These are phyloP conservation scores for Ciconia stormi DNA, from an alignment of 2,113 vertebrate genomes.

Conservation along the genomic window DNA sequence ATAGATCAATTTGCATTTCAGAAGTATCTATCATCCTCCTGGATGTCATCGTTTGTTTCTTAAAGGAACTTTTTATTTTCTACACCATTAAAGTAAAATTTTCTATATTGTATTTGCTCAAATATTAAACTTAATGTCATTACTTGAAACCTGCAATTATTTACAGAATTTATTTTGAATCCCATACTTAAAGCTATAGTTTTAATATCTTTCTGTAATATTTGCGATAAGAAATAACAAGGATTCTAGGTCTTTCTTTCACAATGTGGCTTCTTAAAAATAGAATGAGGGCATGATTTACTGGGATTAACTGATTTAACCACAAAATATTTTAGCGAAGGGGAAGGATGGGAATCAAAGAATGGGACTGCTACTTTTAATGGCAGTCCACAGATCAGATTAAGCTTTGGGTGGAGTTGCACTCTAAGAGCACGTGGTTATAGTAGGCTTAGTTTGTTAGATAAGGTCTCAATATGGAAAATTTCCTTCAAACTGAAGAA, in stretches of 20 bases:
- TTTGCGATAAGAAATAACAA: not conserved
- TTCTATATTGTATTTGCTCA: not conserved
- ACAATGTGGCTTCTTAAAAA: not conserved
- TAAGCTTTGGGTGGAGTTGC: not conserved
- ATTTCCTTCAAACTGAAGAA: not conserved
- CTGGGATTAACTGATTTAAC: not conserved
- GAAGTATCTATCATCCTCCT: not conserved
- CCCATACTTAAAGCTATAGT: not conserved
- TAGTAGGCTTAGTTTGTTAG: not conserved
- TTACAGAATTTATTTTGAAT: not conserved
- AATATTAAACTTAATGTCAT: not conserved
- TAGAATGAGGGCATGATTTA: not conserved
- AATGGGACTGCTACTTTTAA: not conserved
- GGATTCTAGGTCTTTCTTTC: not conserved
- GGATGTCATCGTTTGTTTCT: slow-evolving; percentile 17
- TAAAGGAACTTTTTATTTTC: slow-evolving; percentile 15
- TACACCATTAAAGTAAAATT: not conserved
- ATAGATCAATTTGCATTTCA: not conserved
- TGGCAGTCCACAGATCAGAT: not conserved
- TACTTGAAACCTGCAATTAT: not conserved
- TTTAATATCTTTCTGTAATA: not conserved
- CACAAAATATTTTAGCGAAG: not conserved
- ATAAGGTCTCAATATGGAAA: not conserved
- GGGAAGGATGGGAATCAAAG: not conserved
- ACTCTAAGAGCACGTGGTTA: not conserved